phyloP scores from a whole-genome alignment of 2,888 invertebrate genomes.

The Atrina japonica region DNA sequence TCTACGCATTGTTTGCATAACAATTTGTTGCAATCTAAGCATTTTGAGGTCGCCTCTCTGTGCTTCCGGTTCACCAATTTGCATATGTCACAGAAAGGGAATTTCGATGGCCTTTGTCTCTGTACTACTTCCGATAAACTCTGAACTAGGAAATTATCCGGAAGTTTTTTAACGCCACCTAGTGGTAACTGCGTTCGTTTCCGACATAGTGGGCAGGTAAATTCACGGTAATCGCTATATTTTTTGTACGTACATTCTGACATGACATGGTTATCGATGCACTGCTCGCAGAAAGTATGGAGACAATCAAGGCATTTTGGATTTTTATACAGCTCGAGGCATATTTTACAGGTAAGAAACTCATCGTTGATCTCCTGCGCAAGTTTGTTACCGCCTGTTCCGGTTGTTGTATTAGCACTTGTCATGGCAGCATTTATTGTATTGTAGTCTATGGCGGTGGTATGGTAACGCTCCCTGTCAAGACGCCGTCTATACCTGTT shows the following conservation, averaged over 20 bases:
- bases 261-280: slow-evolving; percentile 80
- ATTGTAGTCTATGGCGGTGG: slow-evolving; percentile 68
- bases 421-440: slow-evolving; percentile 62
- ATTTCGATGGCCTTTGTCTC: slow-evolving; percentile 78
- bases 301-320: slow-evolving; percentile 81
- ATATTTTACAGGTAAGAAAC: slow-evolving; percentile 81
- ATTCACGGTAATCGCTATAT: slow-evolving; percentile 81
- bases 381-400: slow-evolving; percentile 73
- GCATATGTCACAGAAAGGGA: slow-evolving; percentile 81
- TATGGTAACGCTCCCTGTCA: slow-evolving; percentile 73
- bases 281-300: slow-evolving; percentile 80
- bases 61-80: slow-evolving; percentile 78
- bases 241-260: slow-evolving; percentile 81
- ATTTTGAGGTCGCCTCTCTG: slow-evolving; percentile 80
- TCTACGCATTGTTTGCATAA: slow-evolving; percentile 79
- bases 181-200: slow-evolving; percentile 80
- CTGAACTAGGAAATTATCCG: slow-evolving; percentile 81
- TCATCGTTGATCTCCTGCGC: slow-evolving; percentile 81
- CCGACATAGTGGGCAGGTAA: slow-evolving; percentile 81
- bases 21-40: slow-evolving; percentile 81
- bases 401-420: slow-evolving; percentile 43
- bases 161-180: slow-evolving; percentile 81
- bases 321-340: slow-evolving; percentile 79
- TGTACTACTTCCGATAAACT: slow-evolving; percentile 79
- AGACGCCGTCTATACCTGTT: slow-evolving; percentile 71